A percentile compares a stretch with the other conserved stretches of the same genome.
Conservation (phyloP, 1,140 invertebrate genomes). For the Euwallacea fornicatus region DNA sequence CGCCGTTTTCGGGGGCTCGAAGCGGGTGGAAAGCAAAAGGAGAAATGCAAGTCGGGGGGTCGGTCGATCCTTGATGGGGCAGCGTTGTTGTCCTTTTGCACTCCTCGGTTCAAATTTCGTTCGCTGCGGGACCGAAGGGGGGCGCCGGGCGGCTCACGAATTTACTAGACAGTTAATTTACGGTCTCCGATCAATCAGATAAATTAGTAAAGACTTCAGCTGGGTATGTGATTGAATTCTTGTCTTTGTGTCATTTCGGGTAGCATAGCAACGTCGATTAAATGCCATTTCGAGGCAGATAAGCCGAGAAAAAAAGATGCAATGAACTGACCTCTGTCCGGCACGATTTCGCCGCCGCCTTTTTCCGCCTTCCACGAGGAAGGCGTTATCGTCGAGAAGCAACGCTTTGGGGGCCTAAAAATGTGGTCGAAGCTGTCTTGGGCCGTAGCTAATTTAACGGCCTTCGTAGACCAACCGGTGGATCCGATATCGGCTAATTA, state of each 20-base stretch:
- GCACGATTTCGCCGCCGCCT: conserved; percentile 25
- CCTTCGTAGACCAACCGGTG: conserved; percentile 23
- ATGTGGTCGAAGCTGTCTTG: conserved; percentile 12
- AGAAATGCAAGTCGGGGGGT: conserved; percentile 28
- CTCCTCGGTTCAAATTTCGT: conserved; percentile 31
- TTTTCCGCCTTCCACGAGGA: conserved; percentile 27
- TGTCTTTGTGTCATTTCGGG: no score
- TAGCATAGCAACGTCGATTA: no score
- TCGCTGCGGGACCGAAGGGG: conserved; percentile 2
- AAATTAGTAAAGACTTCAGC: no score
- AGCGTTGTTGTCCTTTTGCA: conserved; percentile 34
- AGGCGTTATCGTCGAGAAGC: conserved; percentile 19
- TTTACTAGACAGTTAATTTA: not conserved
- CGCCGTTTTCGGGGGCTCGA: conserved; percentile 26
- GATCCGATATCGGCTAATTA: conserved; percentile 34
- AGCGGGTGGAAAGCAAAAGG: conserved; percentile 26
- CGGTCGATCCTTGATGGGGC: conserved; percentile 35
- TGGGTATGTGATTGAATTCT: no score
- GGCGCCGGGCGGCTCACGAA: not conserved
- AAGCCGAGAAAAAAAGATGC: not conserved
- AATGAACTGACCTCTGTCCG: conserved; percentile 32
- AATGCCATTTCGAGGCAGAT: not conserved
- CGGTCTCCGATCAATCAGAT: no score
- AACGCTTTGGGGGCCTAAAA: conserved; percentile 24
- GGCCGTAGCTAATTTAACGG: conserved; percentile 31